Evolutionary conservation across 2,113 vertebrate species (phyloP), one percentile per base, ranked within the genome.

Genomic region (Buteo buteo): DNA sequence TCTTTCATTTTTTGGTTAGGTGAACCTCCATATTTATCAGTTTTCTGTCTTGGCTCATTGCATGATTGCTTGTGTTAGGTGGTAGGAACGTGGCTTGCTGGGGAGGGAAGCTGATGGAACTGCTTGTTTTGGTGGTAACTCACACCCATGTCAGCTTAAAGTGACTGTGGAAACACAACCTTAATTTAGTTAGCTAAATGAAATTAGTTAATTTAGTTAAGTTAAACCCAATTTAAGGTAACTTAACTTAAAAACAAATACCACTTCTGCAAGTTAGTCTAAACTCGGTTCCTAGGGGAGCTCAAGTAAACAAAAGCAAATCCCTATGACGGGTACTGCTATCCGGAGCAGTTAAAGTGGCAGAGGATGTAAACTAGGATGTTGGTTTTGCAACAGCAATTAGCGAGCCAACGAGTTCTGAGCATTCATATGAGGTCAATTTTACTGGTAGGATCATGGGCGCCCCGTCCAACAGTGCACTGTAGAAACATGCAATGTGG

Each of bases 381-480:
- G 72, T 7, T 77, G 58, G 72, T 11, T 88, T 76, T 92, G 85
- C 34, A 90, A 0, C 47, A 73, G 50, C 72, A 69, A 1, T 40
- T 71, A 85, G 47, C 18, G 72, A 74, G 21, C 20, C 28, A 67
- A 2, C 6, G 6, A 18, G 32, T 20, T 42, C 29, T 47, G 44
- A 38, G 42, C 4, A 0, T 31, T 73, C 28, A 4, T 7, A 9
- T 0, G 3, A 86, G 38, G 69, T 74, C 2, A 42, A 13, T 19
- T 20, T 36, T 0, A 18, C 44, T 6, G 72, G 16, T 57, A 22
- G 69, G 59, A 34, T 86, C 65, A 8, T 11, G 0, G 1, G 26
- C 9, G 20, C 17, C 32, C 47, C 38, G 45, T 49, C 25, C 45
- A 26, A 0, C 42, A 45, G 61, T 3, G 34, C 42, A 0, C 16